Base-by-base conservation (phyloP, 2,888 invertebrate genomes). In the Aspidiotus rigidus region DNA sequence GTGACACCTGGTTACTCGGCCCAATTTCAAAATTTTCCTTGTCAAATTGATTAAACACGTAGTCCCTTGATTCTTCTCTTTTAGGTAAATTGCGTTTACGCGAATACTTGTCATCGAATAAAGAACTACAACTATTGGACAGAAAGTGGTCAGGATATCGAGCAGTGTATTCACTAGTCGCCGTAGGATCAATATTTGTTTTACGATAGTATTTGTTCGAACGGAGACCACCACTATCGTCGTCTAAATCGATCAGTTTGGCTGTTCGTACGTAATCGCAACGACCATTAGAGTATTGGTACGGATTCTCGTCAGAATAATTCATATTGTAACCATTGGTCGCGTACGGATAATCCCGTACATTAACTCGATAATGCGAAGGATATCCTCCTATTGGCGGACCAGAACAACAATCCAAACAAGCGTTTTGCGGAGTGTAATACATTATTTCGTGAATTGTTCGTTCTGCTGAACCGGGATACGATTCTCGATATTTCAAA, bases 211-310 rank as follows among this genome's bases (percentile, higher is more conserved):
- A 39, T 28, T 28, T 28, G 2, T 56, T 10, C 3, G n/a, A 17
- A 56, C 56, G 56, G 2, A 53, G 53, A 39, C 53, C 28, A 40
- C 55, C 13, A 44, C 16, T 41, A 56, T 69, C 62, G 5, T 62
- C 62, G n/a, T 87, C 87, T 15, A 87, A 74, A 75, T 87, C 87
- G 72, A 88, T 87, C 11, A 88, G 77, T 74, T 85, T 85, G 0
- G 79, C 87, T 0, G 86, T 87, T 0, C 87, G 87, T n/a, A 69
- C 69, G 28, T 44, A 42, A 17, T 55, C 41, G 42, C 41, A 69
- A 44, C 62, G 44, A 17, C 62, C 69, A 53, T 57, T 57, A 2
- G 62, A 44, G 49, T 28, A 62, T 13, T 57, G 62, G 28, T 28
- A 28, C 41, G 62, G 17, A 53, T 40, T 55, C 40, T 62, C 69